Conservation (phyloP, 2,113 vertebrate genomes). For the Eleginops maclovinus region DNA sequence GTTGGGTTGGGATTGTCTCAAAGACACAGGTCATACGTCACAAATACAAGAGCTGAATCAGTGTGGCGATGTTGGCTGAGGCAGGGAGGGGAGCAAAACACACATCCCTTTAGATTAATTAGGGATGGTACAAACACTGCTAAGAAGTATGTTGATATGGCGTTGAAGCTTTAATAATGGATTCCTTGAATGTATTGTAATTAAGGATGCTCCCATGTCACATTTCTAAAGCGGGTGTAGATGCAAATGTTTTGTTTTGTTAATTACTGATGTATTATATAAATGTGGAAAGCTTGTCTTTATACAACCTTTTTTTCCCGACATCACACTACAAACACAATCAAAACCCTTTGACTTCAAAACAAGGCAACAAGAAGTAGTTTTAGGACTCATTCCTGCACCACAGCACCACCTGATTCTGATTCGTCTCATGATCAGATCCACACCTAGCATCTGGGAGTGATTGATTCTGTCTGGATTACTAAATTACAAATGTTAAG, state of each 20-base stretch:
- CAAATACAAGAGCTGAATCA: background rate
- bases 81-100: background rate
- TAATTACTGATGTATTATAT: no score
- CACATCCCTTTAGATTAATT: slow-evolving; percentile 30
- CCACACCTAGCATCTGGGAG: background rate
- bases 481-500: background rate
- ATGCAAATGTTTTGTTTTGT: no score
- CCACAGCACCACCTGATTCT: no score
- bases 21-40: background rate
- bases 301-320: no score
- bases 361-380: no score
- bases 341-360: no score
- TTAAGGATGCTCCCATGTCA: no score
- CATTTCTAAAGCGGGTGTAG: no score
- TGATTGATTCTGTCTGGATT: background rate
- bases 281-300: no score
- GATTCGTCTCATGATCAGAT: background rate
- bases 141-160: background rate
- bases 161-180: slow-evolving; percentile 33
- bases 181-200: slow-evolving; percentile 38
- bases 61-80: background rate
- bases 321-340: no score
- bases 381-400: no score
- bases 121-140: slow-evolving; percentile 36
- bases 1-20: slow-evolving; percentile 1